These are phyloP conservation scores for Setophaga kirtlandii DNA, from an alignment of 2,113 vertebrate genomes.

Conservation along the genomic window DNA sequence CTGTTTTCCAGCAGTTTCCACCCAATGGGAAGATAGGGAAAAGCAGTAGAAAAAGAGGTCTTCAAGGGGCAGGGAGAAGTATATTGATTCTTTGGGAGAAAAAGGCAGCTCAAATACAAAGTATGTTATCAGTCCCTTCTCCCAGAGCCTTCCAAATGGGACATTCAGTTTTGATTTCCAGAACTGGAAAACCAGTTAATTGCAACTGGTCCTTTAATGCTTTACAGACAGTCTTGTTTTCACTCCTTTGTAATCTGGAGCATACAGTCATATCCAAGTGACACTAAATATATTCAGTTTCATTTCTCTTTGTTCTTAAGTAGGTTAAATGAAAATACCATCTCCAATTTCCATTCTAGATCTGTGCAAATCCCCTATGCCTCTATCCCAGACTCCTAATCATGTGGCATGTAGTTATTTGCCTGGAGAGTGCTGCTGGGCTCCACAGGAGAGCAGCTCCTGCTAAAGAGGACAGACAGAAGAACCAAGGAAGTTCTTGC, in stretches of 20 bases:
- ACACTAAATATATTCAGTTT: neutral
- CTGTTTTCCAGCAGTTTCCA: neutral
- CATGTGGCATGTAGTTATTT: neutral
- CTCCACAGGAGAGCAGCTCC: neutral
- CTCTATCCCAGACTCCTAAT: neutral
- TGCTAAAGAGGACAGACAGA: neutral
- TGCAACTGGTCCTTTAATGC: neutral
- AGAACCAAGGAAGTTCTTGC: neutral
- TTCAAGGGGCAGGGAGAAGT: neutral
- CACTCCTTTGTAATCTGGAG: neutral
- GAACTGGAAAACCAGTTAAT: neutral
- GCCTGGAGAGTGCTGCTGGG: neutral
- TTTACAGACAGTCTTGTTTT: neutral
- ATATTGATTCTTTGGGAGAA: neutral
- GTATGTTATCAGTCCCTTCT: neutral
- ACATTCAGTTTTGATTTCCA: neutral
- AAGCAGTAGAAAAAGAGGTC: neutral
- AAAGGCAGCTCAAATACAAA: neutral
- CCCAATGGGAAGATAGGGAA: neutral
- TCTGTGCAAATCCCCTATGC: constrained; percentile 1
- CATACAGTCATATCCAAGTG: neutral
- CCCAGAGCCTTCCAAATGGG: neutral
- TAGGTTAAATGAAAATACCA: constrained; percentile 49
- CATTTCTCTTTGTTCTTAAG: constrained; percentile 49
- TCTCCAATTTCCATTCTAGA: neutral